phyloP scores from a whole-genome alignment of 2,113 vertebrate genomes.

The Pollimyrus isidori region DNA sequence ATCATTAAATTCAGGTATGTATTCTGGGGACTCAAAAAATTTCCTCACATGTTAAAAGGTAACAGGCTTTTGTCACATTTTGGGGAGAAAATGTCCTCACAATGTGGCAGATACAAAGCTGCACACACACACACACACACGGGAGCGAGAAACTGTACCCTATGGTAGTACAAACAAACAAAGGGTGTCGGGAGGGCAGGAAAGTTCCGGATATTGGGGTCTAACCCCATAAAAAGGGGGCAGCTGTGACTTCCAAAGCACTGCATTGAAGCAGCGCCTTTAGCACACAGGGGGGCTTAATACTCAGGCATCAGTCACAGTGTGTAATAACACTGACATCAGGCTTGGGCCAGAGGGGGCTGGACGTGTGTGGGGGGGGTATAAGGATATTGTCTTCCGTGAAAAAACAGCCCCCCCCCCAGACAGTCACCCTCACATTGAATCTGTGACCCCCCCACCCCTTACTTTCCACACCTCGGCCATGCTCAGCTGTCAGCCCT shows the following conservation, averaged over 20 bases:
- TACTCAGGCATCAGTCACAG: slow-evolving; percentile 60
- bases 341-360: not conserved
- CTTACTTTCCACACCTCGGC: slow-evolving; percentile 65
- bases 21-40: no score
- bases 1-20: no score
- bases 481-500: slow-evolving; percentile 57
- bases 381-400: slow-evolving; percentile 10
- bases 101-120: no score
- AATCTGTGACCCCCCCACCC: slow-evolving; percentile 31
- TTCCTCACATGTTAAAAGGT: no score
- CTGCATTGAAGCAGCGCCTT: slow-evolving; percentile 53
- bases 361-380: no score
- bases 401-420: slow-evolving; percentile 21
- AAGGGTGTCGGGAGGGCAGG: not conserved
- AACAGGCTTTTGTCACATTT: no score
- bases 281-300: slow-evolving; percentile 46
- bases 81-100: no score
- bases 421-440: not conserved
- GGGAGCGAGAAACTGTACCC: not conserved
- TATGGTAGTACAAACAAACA: not conserved
- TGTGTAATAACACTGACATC: slow-evolving; percentile 62
- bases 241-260: slow-evolving; percentile 40
- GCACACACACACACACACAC: not conserved
- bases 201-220: not conserved
- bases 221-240: not conserved